Percentiles rank a stretch among this genome's conserved stretches.
Evolutionary conservation across 2,797 vertebrate species (phyloP).

Genomic region (Odontamblyopus rebecca): DNA sequence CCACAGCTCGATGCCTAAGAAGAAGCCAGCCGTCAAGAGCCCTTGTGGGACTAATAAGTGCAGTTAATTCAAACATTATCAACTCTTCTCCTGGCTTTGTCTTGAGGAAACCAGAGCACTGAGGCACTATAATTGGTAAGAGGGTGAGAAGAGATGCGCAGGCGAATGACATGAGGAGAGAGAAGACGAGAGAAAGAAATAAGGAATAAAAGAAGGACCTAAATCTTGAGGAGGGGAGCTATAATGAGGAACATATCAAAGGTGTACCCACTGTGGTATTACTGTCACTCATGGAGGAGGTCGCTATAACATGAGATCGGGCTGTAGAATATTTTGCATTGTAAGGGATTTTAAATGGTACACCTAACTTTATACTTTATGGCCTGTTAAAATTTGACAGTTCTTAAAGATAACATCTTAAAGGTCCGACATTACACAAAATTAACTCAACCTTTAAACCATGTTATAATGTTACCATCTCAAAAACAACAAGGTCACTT

Average conservation of each 20-base stretch:
- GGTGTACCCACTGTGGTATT: neutral
- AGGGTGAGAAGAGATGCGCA: conserved; percentile 16
- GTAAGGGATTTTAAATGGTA: too few relatives aligned
- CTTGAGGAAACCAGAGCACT: conserved; percentile 2
- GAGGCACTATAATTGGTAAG: conserved; percentile 33
- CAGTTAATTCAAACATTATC: conserved; percentile 38
- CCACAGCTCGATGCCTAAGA: neutral
- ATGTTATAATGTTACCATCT: too few relatives aligned
- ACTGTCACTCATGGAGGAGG: neutral
- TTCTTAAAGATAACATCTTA: too few relatives aligned
- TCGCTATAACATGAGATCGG: too few relatives aligned
- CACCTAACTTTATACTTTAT: too few relatives aligned
- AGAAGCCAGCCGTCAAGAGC: neutral
- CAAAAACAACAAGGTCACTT: too few relatives aligned
- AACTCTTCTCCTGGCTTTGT: conserved; percentile 12
- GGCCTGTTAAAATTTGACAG: too few relatives aligned
- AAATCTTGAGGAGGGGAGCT: neutral
- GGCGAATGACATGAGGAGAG: conserved; percentile 13
- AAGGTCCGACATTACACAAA: too few relatives aligned
- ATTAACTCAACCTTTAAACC: too few relatives aligned
- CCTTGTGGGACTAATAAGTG: conserved; percentile 19
- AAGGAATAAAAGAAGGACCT: conserved; percentile 5
- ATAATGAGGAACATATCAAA: neutral
- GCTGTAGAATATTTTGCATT: too few relatives aligned
- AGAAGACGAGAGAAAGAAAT: conserved; percentile 1